Percentiles rank a stretch among this genome's conserved stretches.
These are phyloP conservation scores for Zophobas atratus DNA, from an alignment of 1,140 invertebrate species.

Conservation along the genomic window DNA sequence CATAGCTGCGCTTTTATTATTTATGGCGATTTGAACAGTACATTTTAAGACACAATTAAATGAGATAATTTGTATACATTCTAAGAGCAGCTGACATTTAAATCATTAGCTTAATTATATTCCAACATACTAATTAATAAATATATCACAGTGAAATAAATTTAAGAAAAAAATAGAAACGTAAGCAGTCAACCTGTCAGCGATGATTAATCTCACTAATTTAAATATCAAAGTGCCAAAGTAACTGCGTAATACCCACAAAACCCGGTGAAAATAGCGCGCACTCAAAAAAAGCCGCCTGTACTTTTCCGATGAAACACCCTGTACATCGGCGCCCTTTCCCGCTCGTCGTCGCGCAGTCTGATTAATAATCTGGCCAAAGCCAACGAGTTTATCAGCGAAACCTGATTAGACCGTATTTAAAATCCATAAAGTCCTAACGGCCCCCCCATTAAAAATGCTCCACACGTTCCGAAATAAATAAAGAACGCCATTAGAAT, in stretches of 20 bases:
- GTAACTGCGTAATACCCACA: too few relatives aligned
- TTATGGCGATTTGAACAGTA: constrained; percentile 23
- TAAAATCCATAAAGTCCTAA: constrained; percentile 63
- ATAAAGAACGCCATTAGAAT: constrained; percentile 65
- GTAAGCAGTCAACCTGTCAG: too few relatives aligned
- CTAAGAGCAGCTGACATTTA: constrained; percentile 5
- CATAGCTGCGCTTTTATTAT: constrained; percentile 10
- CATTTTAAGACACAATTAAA: neutral
- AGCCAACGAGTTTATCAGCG: constrained; percentile 48
- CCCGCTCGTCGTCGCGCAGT: neutral
- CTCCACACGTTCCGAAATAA: constrained; percentile 62
- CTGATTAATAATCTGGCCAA: neutral
- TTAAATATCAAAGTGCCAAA: too few relatives aligned
- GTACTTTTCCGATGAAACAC: neutral
- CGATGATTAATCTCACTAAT: too few relatives aligned
- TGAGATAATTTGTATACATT: constrained; percentile 4
- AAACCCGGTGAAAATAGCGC: too few relatives aligned
- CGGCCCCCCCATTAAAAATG: constrained; percentile 62
- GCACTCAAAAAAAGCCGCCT: too few relatives aligned
- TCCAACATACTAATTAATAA: too few relatives aligned
- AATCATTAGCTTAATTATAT: neutral
- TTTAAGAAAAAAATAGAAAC: too few relatives aligned
- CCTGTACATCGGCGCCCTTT: neutral
- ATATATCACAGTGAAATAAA: too few relatives aligned
- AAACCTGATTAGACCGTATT: constrained; percentile 56